Evolutionary conservation across 1,140 invertebrate genomes (phyloP), one percentile per base, ranked within the genome.

Genomic region (Calephelis nemesis): DNA sequence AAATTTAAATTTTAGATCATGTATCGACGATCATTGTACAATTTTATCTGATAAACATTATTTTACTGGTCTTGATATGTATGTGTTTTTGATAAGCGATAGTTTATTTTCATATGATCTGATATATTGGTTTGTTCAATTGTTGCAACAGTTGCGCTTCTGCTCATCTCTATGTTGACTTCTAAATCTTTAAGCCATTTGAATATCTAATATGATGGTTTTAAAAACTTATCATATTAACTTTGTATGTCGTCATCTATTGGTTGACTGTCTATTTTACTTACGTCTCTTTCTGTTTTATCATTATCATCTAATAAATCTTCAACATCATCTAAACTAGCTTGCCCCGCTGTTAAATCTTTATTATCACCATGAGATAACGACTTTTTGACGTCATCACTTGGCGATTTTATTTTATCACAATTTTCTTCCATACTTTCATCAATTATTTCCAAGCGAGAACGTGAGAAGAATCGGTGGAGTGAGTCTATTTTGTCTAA

Each of bases 241-340:
- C 48, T 39, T 58, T 67, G 48, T 12, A 30, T 64, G 9, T 64
- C 63, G 11, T 48, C 48, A n/a, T 64, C 63, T 10, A 48, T 48
- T 19, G 45, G 39, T 52, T 67, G 50, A 3, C 49, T 70, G 13
- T 70, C 63, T 12, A 60, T 60, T 6, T 60, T 60, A 60, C 39
- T 40, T 3, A 60, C 42, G 52, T 74, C 67, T 67, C 48, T 69
- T 63, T 70, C 70, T 13, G 67, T 69, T 62, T 45, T 66, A 30
- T 83, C 84, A 70, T 79, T 75, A 47, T 91, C 88, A 11, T 90
- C 87, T 65, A 84, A 72, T 10, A 91, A 70, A 54, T 91, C 89
- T 71, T 91, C 89, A 0, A 91, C 87, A 47, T 91, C 89, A 52
- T 91, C 89, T 7, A 91, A 71, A 69, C 87, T 90, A 0, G 87